Percentiles rank a stretch among this genome's conserved stretches.
Conservation (phyloP, 2,797 vertebrate genomes). For the Pseudotriccus pelzelni region DNA sequence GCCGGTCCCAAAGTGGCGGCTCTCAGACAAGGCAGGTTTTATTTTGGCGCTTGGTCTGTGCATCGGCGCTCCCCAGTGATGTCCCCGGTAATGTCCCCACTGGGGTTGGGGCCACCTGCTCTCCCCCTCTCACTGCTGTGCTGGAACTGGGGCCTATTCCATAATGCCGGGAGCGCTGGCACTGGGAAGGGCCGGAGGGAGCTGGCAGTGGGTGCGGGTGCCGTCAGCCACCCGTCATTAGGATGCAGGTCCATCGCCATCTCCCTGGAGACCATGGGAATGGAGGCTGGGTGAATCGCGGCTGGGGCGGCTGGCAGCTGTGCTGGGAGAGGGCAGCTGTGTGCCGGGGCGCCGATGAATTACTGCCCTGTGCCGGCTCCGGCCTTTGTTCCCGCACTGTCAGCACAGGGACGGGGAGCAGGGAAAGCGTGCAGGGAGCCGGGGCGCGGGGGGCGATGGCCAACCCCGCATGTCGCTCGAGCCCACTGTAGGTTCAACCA, state of each 20-base stretch:
- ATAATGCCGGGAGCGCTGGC: neutral
- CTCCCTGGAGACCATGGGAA: slow-evolving; percentile 43
- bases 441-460: neutral
- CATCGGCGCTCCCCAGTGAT: fast-evolving
- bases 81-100: neutral
- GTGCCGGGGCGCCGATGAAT: neutral
- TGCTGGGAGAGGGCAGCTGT: slow-evolving; percentile 32
- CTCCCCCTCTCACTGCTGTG: fast-evolving
- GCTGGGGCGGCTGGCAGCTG: slow-evolving; percentile 9
- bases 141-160: neutral
- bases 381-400: slow-evolving; percentile 31
- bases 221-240: neutral
- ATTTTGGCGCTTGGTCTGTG: neutral
- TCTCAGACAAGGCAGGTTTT: neutral
- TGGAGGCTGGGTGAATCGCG: neutral
- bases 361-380: neutral
- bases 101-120: neutral
- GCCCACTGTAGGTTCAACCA: neutral
- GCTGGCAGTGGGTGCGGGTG: neutral
- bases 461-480: neutral
- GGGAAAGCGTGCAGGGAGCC: neutral
- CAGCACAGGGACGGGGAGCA: neutral
- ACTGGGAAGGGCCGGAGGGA: neutral
- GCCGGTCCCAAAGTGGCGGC: fast-evolving
- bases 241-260: slow-evolving; percentile 22